Percentiles rank a stretch among this genome's conserved stretches.
Conservation (phyloP, 2,113 vertebrate species). For the Dasyurus viverrinus region DNA sequence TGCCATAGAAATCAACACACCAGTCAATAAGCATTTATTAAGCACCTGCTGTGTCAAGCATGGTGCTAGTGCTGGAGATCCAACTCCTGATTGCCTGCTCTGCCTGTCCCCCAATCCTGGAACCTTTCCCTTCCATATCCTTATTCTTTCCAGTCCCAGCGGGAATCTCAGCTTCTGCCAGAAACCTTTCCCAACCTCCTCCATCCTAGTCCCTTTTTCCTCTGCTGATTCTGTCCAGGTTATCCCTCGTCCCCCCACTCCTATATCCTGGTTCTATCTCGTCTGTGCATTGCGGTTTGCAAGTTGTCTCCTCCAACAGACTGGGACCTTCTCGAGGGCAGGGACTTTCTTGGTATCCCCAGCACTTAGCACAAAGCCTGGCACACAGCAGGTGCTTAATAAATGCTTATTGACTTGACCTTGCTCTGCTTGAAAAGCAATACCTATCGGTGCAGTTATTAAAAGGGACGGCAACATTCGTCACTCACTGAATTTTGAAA, state of each 20-base stretch:
- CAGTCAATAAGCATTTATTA: not conserved
- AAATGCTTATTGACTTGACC: too few species aligned
- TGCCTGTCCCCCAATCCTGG: too few species aligned
- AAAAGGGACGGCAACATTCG: not conserved
- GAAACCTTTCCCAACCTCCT: not conserved
- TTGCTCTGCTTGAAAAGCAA: too few species aligned
- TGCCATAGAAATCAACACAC: not conserved
- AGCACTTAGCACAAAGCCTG: too few species aligned
- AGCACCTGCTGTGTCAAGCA: not conserved
- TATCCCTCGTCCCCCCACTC: too few species aligned
- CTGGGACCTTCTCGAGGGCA: not conserved
- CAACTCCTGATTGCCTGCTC: too few species aligned
- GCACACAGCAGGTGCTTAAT: too few species aligned
- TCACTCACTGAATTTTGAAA: not conserved
- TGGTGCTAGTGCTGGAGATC: not conserved
- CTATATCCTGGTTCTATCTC: not conserved
- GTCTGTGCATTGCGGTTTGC: not conserved
- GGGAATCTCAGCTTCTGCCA: not conserved
- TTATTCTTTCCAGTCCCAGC: not conserved
- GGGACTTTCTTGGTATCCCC: not conserved
- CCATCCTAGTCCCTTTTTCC: not conserved
- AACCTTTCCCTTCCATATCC: too few species aligned
- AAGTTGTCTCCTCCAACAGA: not conserved
- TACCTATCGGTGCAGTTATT: not conserved
- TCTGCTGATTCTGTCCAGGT: not conserved